A percentile compares a stretch with the other conserved stretches of the same genome.
These are phyloP conservation scores for Hecatera dysodea DNA, from an alignment of 2,888 invertebrate species.

Conservation along the genomic window DNA sequence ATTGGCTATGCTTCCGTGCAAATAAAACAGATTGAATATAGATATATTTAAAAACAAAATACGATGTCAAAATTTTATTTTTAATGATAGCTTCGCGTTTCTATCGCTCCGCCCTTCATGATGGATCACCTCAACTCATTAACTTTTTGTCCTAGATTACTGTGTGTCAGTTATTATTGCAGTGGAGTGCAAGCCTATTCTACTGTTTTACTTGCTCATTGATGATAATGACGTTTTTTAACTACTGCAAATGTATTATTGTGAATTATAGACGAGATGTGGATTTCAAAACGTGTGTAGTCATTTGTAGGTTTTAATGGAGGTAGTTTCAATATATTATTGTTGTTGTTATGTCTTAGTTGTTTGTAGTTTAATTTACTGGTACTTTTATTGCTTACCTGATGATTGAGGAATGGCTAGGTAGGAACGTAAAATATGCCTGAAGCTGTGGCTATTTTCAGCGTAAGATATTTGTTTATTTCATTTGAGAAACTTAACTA, in stretches of 20 bases:
- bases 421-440: neutral
- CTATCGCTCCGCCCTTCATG: constrained; percentile 18
- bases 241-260: constrained; percentile 56
- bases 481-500: neutral
- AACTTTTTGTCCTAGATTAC: constrained; percentile 60
- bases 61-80: neutral
- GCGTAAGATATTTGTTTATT: neutral
- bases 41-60: too few relatives aligned
- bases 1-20: too few relatives aligned
- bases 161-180: constrained; percentile 63
- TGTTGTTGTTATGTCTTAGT: constrained; percentile 16
- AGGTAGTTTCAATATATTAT: constrained; percentile 15
- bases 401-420: neutral
- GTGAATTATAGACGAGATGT: constrained; percentile 49
- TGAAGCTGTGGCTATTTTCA: neutral
- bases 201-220: constrained; percentile 59
- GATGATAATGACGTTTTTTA: constrained; percentile 61
- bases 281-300: constrained; percentile 33
- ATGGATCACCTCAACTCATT: constrained; percentile 60
- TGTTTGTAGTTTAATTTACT: neutral
- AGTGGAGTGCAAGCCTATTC: constrained; percentile 53
- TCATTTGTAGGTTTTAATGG: constrained; percentile 44
- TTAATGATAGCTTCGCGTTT: constrained; percentile 15
- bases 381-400: neutral
- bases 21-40: too few relatives aligned